Evolutionary conservation across 2,888 invertebrate genomes (phyloP), one percentile per base, ranked within the genome.

Genomic region (Heteromyza rotundicornis): DNA sequence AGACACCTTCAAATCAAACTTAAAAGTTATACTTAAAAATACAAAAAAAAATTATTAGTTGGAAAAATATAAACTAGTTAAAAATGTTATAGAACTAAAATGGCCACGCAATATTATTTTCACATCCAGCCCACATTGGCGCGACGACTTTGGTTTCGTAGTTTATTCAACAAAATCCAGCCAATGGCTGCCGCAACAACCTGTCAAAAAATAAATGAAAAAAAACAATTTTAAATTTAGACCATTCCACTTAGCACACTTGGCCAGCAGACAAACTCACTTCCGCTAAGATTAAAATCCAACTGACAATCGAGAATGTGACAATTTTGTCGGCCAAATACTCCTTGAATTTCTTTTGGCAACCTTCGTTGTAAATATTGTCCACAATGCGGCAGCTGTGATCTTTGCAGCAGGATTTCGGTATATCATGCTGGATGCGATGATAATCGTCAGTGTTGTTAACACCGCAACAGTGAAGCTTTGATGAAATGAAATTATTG

Each of bases 71-170:
- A n/a, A n/a, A n/a, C n/a, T n/a, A n/a, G n/a, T n/a, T n/a, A n/a
- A n/a, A n/a, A n/a, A n/a, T n/a, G n/a, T n/a, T n/a, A n/a, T n/a
- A n/a, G n/a, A n/a, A n/a, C n/a, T n/a, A n/a, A n/a, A n/a, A n/a
- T n/a, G n/a, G n/a, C n/a, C n/a, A n/a, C n/a, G n/a, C n/a, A n/a
- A n/a, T n/a, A n/a, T n/a, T n/a, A n/a, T n/a, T 22, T 5, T 66
- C 64, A 78, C 76, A 78, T 79, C 80, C 79, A 79, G 35, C 68
- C 75, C n/a, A 72, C 68, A 68, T 77, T 76, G 16, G 72, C 68
- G 7, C 79, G 77, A 2, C 80, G 73, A 35, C 65, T 72, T 49
- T 76, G 70, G 24, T 79, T 79, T 65, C 76, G 77, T 12, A 79
- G 55, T 7, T 74, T 76, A 44, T 71, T 77, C 23, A 72, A 71